These are phyloP conservation scores for Chloroclysta siterata DNA, from an alignment of 2,888 invertebrate genomes.

Conservation along the genomic window DNA sequence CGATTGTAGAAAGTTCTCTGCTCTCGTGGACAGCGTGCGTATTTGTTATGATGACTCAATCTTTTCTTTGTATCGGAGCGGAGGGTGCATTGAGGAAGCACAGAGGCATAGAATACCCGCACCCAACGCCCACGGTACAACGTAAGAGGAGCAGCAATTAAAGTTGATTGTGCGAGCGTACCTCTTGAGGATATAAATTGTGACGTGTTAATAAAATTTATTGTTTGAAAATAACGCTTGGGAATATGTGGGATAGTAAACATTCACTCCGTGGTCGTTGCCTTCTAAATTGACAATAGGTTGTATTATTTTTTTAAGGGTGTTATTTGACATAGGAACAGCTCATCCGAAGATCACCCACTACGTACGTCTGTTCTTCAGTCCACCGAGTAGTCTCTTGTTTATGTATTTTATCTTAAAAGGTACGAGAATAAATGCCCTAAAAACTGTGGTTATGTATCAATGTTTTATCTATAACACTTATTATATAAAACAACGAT, in stretches of 20 bases:
- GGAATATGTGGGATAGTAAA: slow-evolving; percentile 67
- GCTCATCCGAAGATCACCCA: slow-evolving; percentile 1
- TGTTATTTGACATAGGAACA: slow-evolving; percentile 53
- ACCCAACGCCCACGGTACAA: slow-evolving; percentile 52
- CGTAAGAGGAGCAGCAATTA: slow-evolving; percentile 81
- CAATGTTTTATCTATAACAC: background rate
- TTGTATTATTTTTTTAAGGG: slow-evolving; percentile 58
- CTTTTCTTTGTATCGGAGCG: slow-evolving; percentile 72
- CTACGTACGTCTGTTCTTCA: background rate
- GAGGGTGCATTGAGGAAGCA: slow-evolving; percentile 56
- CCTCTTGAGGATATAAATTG: slow-evolving; percentile 69
- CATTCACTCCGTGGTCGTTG: slow-evolving; percentile 60
- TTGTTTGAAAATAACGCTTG: slow-evolving; percentile 73
- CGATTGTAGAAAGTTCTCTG: slow-evolving; percentile 76
- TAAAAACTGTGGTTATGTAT: slow-evolving; percentile 1
- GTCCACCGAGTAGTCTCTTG: background rate
- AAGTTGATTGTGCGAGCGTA: slow-evolving; percentile 70
- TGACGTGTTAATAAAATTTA: slow-evolving; percentile 81
- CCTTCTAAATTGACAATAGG: slow-evolving; percentile 56
- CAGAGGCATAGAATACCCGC: slow-evolving; percentile 55
- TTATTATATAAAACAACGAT: slow-evolving; percentile 51
- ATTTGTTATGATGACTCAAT: slow-evolving; percentile 85
- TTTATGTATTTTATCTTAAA: background rate
- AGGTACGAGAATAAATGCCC: too few relatives aligned
- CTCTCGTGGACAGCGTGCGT: slow-evolving; percentile 68